A percentile compares a stretch with the other conserved stretches of the same genome.
Conservation (phyloP, 2,888 invertebrate species). For the Folsomia manolachei region DNA sequence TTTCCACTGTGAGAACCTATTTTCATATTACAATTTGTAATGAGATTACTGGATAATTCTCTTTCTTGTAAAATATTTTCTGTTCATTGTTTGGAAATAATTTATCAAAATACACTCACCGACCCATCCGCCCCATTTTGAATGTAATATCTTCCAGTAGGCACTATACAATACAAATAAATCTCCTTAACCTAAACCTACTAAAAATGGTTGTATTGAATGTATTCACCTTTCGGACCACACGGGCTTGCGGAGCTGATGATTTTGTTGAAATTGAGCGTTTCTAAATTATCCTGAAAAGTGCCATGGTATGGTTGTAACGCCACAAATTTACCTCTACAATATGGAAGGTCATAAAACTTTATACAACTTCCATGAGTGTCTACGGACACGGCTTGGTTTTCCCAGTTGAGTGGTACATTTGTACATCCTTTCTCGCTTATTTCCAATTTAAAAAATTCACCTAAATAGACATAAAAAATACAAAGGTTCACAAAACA, state of each 20-base stretch:
- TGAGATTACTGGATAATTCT: not conserved
- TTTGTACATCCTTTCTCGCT: slow-evolving; percentile 49
- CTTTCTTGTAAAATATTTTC: too few species aligned
- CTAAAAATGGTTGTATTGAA: too few species aligned
- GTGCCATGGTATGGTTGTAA: slow-evolving; percentile 49
- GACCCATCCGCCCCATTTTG: slow-evolving; percentile 44
- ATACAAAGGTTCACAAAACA: not conserved
- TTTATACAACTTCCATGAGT: slow-evolving; percentile 48
- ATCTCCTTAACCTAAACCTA: not conserved
- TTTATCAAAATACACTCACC: slow-evolving; percentile 18
- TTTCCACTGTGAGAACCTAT: slow-evolving; percentile 38
- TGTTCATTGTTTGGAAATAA: not conserved
- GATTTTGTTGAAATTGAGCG: slow-evolving; percentile 44
- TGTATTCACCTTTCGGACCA: slow-evolving; percentile 47
- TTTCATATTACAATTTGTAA: slow-evolving; percentile 1
- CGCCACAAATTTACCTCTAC: slow-evolving; percentile 45
- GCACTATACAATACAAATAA: slow-evolving; percentile 25
- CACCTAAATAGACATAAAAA: slow-evolving; percentile 25
- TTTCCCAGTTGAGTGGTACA: slow-evolving; percentile 47
- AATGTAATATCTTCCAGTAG: slow-evolving; percentile 40
- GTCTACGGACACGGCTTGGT: slow-evolving; percentile 41
- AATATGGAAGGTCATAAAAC: slow-evolving; percentile 47
- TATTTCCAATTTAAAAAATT: slow-evolving; percentile 40
- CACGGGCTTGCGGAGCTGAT: slow-evolving; percentile 47
- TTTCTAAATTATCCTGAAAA: slow-evolving; percentile 47